These are phyloP conservation scores for Amblyjoppa fuscipennis DNA, from an alignment of 2,888 invertebrate genomes.

Conservation along the genomic window DNA sequence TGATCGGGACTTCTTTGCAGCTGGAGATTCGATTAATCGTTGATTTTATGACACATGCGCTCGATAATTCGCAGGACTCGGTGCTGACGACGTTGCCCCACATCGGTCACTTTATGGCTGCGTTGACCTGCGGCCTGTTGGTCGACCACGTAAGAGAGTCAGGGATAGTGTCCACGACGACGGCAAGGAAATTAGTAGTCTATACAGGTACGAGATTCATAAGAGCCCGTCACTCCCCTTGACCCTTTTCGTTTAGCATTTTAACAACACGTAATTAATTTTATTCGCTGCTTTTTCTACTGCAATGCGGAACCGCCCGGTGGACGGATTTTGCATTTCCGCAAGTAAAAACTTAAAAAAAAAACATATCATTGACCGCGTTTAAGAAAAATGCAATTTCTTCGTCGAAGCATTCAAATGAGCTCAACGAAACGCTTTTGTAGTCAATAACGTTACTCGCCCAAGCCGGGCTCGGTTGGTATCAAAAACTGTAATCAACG, in stretches of 20 bases:
- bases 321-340: background rate
- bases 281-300: background rate
- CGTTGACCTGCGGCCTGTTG: slow-evolving; percentile 87
- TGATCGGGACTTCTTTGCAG: background rate
- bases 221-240: background rate
- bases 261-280: slow-evolving; percentile 4
- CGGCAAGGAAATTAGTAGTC: slow-evolving; percentile 87
- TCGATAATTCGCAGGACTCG: slow-evolving; percentile 84
- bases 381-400: too few relatives aligned
- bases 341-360: background rate
- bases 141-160: slow-evolving; percentile 87
- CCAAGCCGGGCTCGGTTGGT: too few relatives aligned
- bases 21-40: background rate
- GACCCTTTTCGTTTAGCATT: background rate
- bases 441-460: too few relatives aligned
- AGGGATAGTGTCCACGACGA: slow-evolving; percentile 87
- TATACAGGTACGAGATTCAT: slow-evolving; percentile 85
- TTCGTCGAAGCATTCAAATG: too few relatives aligned
- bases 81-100: slow-evolving; percentile 87
- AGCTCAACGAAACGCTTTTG: too few relatives aligned
- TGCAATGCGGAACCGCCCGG: background rate
- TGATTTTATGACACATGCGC: background rate
- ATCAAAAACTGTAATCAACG: too few relatives aligned
- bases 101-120: slow-evolving; percentile 87
- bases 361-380: background rate